Evolutionary conservation across 2,113 vertebrate genomes (phyloP), one percentile per base, ranked within the genome.

Genomic region (Malurus elegans): DNA sequence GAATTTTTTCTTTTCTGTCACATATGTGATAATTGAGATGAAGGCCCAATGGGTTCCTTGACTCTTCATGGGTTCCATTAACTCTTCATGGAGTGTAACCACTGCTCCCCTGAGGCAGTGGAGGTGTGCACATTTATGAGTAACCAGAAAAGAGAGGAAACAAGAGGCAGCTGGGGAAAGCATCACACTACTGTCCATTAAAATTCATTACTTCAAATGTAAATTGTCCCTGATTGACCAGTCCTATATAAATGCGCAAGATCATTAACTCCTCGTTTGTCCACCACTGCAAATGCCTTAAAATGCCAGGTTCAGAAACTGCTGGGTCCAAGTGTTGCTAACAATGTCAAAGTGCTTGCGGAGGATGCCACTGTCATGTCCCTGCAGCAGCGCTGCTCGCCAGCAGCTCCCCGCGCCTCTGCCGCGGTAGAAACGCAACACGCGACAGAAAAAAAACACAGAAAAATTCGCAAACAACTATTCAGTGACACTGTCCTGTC

Each of bases 351-450:
- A 53, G n/a, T 31, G 13, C 32, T 56, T 3, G 1, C 25, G 48
- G 26, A 65, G 21, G 19, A 12, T 38, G 25, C 21, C 12, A 6
- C 10, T 64, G 42, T 29, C 31, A 8, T 1, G 0, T 1, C 0
- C 18, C 11, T 8, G 5, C 53, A 72, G 34, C n/a, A 51, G 4
- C 20, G 58, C 44, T 40, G 17, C 34, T 20, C 1, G 23, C 28
- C 1, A 1, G 38, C 36, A 36, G 16, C 9, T 85, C 48, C 18
- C 10, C 3, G 0, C 48, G 32, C 28, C 17, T 61, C 64, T 76
- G 14, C 17, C 47, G 2, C 14, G 9, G 50, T 54, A 50, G 24
- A 62, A 69, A 38, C 53, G 29, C 14, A 81, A 29, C 15, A 45
- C 16, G 21, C 0, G 1, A n/a, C 11, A 66, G 42, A 20, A 8